Percentiles rank a stretch among this genome's conserved stretches.
phyloP scores from a whole-genome alignment of 2,113 vertebrate species.

The Grallaria varia region DNA sequence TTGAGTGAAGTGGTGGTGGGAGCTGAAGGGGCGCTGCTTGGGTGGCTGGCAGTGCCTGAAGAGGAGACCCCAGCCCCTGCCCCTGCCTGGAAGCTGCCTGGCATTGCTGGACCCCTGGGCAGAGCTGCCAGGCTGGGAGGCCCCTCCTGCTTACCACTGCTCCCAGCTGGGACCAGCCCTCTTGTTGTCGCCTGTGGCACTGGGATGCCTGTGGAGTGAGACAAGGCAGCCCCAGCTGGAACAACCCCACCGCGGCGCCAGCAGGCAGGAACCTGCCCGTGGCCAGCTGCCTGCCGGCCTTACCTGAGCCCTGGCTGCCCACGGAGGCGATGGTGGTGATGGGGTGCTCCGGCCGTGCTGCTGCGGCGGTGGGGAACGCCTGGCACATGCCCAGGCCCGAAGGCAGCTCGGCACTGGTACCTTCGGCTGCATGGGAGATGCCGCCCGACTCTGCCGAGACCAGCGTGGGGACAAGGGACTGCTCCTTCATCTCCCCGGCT shows the following conservation, averaged over 20 bases:
- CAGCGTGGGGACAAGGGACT: neutral
- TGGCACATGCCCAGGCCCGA: neutral
- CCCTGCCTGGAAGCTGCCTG: neutral
- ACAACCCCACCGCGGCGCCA: neutral
- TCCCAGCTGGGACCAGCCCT: neutral
- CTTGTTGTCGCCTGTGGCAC: neutral
- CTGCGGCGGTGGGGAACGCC: rapidly evolving
- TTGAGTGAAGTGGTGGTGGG: rapidly evolving
- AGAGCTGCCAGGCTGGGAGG: neutral
- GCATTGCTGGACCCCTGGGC: rapidly evolving
- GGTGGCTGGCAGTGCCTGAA: rapidly evolving
- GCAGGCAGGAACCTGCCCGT: neutral
- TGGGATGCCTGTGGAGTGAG: neutral
- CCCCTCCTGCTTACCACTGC: neutral
- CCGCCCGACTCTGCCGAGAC: neutral
- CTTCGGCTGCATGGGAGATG: rapidly evolving
- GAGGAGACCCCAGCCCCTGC: neutral
- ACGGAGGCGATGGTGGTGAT: neutral
- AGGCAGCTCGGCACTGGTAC: neutral
- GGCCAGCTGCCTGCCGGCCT: neutral
- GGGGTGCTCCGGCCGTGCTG: rapidly evolving
- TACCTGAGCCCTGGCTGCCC: neutral
- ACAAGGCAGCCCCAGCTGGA: neutral
- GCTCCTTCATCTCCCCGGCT: neutral
- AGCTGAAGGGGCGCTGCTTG: rapidly evolving